phyloP scores from a whole-genome alignment of 2,797 vertebrate genomes.

The Epinephelus awoara region DNA sequence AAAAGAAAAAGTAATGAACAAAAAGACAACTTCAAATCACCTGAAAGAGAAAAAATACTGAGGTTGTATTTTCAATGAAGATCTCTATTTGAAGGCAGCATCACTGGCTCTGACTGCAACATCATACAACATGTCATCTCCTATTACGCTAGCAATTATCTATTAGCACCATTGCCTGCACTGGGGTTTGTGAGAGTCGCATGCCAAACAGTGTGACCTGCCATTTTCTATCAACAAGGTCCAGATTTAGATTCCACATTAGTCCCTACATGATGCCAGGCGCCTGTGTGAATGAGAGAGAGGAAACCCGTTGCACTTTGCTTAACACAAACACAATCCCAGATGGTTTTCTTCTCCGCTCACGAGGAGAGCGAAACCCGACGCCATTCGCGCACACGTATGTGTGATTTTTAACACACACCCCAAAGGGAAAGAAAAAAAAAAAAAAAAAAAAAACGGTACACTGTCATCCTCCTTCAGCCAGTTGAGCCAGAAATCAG shows the following conservation, averaged over 20 bases:
- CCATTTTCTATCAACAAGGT: constrained; percentile 79
- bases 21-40: neutral
- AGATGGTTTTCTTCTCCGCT: constrained; percentile 83
- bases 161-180: constrained; percentile 76
- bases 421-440: constrained; percentile 40
- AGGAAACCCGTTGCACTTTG: constrained; percentile 81
- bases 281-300: constrained; percentile 71
- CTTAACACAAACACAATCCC: constrained; percentile 85
- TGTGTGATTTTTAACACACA: constrained; percentile 79
- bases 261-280: constrained; percentile 72
- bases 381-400: constrained; percentile 70
- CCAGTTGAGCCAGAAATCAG: constrained; percentile 47
- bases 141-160: constrained; percentile 77
- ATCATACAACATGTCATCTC: constrained; percentile 72
- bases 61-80: constrained; percentile 20
- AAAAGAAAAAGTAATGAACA: neutral
- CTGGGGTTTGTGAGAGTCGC: constrained; percentile 72
- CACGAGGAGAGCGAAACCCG: constrained; percentile 69
- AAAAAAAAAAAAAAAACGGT: constrained; percentile 9
- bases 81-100: constrained; percentile 13
- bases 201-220: constrained; percentile 76
- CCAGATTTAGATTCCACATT: constrained; percentile 80
- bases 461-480: constrained; percentile 55
- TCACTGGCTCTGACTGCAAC: constrained; percentile 28
- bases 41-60: constrained; percentile 6